These are phyloP conservation scores for Trididemnum miniatum DNA, from an alignment of 23 tunicate genomes.

Conservation along the genomic window DNA sequence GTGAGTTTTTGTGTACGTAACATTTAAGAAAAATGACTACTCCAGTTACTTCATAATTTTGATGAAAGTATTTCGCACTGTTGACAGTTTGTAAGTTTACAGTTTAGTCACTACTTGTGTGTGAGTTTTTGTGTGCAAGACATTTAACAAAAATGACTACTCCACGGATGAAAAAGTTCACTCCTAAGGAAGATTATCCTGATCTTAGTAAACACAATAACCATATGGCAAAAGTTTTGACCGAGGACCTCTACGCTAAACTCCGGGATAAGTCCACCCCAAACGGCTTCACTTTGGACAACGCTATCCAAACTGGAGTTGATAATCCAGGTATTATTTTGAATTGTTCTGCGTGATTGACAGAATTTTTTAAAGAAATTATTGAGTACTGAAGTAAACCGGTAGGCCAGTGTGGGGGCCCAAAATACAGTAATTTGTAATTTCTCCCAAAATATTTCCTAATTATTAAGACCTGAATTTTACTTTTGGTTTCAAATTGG, in stretches of 20 bases:
- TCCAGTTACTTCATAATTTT: no score
- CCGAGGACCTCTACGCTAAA: constrained; percentile 68
- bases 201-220: constrained; percentile 80
- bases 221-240: constrained; percentile 90
- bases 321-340: constrained; percentile 88
- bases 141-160: not conserved
- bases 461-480: no score
- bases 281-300: constrained; percentile 84
- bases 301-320: constrained; percentile 92
- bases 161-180: constrained; percentile 24
- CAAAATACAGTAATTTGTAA: no score
- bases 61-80: not conserved
- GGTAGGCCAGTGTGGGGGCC: no score
- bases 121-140: not conserved
- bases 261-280: constrained; percentile 62
- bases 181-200: constrained; percentile 75
- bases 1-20: not conserved
- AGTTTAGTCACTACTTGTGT: not conserved
- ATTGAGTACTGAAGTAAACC: no score
- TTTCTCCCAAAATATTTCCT: no score
- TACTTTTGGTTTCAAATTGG: no score
- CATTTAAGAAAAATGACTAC: not conserved
- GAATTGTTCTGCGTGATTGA: no score
- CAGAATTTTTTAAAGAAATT: no score
- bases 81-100: not conserved